Evolutionary conservation across 37 sponge, comb jelly and placozoan genomes (phyloP).

Genomic region (Tethya wilhelma): DNA sequence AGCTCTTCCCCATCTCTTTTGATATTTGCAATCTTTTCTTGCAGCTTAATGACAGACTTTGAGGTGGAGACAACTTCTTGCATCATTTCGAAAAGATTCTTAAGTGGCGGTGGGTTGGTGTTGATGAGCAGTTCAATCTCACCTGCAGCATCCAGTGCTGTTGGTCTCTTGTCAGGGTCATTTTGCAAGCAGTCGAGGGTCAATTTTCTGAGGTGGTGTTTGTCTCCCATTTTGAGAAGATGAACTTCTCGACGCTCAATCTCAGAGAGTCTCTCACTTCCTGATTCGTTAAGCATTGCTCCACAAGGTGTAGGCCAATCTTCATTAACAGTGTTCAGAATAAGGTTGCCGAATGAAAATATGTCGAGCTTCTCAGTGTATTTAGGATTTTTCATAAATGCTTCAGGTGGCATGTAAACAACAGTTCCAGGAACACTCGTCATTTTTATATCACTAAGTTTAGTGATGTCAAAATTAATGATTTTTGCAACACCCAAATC

Average conservation of each 20-base stretch:
- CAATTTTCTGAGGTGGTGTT: slow-evolving; percentile 4
- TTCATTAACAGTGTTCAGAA: slow-evolving; percentile 12
- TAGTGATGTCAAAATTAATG: neutral
- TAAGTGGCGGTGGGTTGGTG: neutral
- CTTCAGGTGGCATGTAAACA: slow-evolving; percentile 38
- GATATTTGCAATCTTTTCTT: neutral
- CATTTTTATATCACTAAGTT: too few relatives aligned
- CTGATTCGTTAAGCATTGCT: neutral
- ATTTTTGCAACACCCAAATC: slow-evolving; percentile 31
- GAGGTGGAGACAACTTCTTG: neutral
- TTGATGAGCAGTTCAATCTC: neutral
- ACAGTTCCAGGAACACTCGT: slow-evolving; percentile 11
- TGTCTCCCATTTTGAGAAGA: slow-evolving; percentile 15
- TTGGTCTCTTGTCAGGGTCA: slow-evolving; percentile 1
- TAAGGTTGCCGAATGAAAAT: slow-evolving; percentile 26
- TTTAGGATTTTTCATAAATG: neutral
- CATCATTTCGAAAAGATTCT: neutral
- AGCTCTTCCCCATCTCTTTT: neutral
- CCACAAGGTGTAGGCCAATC: neutral
- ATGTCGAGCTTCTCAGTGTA: slow-evolving; percentile 19
- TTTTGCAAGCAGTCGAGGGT: neutral
- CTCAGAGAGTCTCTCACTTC: neutral
- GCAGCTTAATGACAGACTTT: too few relatives aligned
- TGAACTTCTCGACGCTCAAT: neutral
- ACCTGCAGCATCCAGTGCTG: neutral